Conservation (phyloP, 2,888 invertebrate species). For the Eupithecia dodoneata region DNA sequence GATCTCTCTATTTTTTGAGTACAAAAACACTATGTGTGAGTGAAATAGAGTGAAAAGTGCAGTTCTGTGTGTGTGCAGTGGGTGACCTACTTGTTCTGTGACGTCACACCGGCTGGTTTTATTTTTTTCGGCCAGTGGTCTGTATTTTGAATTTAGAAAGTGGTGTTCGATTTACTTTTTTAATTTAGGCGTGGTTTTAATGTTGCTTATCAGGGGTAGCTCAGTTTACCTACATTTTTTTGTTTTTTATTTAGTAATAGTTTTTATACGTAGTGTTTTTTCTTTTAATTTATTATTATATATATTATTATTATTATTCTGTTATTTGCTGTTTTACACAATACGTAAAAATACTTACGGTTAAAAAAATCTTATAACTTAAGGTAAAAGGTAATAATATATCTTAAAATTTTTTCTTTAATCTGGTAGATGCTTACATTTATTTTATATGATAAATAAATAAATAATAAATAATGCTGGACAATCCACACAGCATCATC, state of each 20-base stretch:
- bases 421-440: no score
- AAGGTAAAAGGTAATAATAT: neutral
- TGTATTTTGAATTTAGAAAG: slow-evolving; percentile 40
- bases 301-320: no score
- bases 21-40: slow-evolving; percentile 15
- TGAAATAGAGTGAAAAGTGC: slow-evolving; percentile 22
- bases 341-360: neutral
- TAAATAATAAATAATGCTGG: no score
- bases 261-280: neutral
- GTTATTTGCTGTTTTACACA: neutral
- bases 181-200: neutral
- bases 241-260: neutral
- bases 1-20: slow-evolving; percentile 13
- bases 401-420: no score
- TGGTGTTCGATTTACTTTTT: neutral
- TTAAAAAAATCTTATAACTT: neutral
- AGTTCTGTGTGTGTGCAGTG: slow-evolving; percentile 24
- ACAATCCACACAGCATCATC: no score
- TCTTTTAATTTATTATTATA: neutral
- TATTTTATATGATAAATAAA: no score
- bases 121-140: slow-evolving; percentile 36
- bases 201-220: neutral
- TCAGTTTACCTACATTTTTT: neutral
- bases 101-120: slow-evolving; percentile 54
- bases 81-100: slow-evolving; percentile 63